Base-by-base conservation (phyloP, 2,888 invertebrate species). In the Geotrupes spiniger region DNA sequence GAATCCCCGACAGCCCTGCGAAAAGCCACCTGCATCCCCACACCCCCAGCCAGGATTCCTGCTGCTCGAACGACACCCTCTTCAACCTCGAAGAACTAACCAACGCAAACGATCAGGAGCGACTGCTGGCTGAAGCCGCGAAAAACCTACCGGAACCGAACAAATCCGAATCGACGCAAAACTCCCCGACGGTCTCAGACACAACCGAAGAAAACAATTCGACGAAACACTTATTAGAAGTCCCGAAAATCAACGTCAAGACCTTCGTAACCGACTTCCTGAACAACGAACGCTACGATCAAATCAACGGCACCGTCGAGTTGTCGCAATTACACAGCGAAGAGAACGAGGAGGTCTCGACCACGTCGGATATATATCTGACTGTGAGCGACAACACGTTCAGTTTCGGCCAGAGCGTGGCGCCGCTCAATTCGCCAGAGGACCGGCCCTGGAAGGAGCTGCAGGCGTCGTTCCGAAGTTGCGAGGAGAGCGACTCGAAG, bases 11-110 rank as follows among this genome's bases (percentile, higher is more conserved):
- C 53, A 73, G 74, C 33, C 76, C 78, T 4, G 48, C 57, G 17
- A 63, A 62, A 21, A 63, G 60, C 21, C 60, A 58, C 0, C 60
- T 55, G 27, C 61, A 69, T 46, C 56, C 66, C 10, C 69, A 72
- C 51, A 80, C 82, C 1, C 80, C 80, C 21, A 81, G 81, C 66
- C 81, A 81, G 56, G 81, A 81, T 62, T 82, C 81, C 2, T 82
- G 81, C 75, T 82, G 82, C 66, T 82, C 82, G 15, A 82, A 82
- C 64, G 82, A 82, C 58, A 82, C 82, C 0, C 67, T 82, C 2
- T 82, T 82, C 64, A 82, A 82, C 60, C 76, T 82, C 25, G 82
- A 82, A 61, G 82, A 82, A 53, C 57, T 73, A 37, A 66, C 36
- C 15, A 37, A 25, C n/a, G 9, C 25, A 14, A 25, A 25, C 11